Evolutionary conservation across 2,113 vertebrate species (phyloP).

Genomic region (Astur gentilis): DNA sequence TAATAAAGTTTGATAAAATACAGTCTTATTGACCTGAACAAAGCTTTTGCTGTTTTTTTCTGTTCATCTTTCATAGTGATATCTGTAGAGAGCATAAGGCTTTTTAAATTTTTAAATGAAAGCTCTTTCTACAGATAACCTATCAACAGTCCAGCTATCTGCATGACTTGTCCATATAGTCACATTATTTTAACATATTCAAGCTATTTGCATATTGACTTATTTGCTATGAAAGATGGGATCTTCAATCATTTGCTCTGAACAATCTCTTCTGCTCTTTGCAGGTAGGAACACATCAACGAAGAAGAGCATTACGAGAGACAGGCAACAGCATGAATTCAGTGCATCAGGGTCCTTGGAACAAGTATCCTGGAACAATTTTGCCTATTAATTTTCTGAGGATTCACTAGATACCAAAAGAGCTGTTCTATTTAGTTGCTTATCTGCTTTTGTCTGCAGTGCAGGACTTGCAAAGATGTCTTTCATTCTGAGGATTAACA

Average conservation of each 20-base stretch:
- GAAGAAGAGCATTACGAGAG: not conserved
- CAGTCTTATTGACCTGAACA: not conserved
- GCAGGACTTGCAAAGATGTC: not conserved
- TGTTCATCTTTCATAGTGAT: not conserved
- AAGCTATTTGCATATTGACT: slow-evolving; percentile 4
- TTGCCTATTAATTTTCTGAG: slow-evolving; percentile 16
- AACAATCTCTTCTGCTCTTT: not conserved
- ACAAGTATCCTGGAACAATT: not conserved
- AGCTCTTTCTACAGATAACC: not conserved
- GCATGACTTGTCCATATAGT: not conserved
- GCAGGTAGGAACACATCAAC: not conserved
- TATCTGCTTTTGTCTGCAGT: slow-evolving; percentile 37
- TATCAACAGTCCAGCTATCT: not conserved
- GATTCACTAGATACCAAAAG: slow-evolving; percentile 3
- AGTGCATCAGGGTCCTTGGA: not conserved
- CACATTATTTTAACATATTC: slow-evolving; percentile 6
- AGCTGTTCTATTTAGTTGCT: slow-evolving; percentile 30
- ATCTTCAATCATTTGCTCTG: not conserved
- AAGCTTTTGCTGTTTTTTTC: slow-evolving; percentile 1
- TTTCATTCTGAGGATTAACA: slow-evolving; percentile 27
- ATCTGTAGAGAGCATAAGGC: not conserved
- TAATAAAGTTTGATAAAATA: slow-evolving; percentile 43
- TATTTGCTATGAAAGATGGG: not conserved
- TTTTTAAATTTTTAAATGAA: slow-evolving; percentile 21
- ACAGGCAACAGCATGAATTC: not conserved